Percentiles rank a stretch among this genome's conserved stretches.
Conservation (phyloP, 2,113 vertebrate species). For the Corydoras maculifer region DNA sequence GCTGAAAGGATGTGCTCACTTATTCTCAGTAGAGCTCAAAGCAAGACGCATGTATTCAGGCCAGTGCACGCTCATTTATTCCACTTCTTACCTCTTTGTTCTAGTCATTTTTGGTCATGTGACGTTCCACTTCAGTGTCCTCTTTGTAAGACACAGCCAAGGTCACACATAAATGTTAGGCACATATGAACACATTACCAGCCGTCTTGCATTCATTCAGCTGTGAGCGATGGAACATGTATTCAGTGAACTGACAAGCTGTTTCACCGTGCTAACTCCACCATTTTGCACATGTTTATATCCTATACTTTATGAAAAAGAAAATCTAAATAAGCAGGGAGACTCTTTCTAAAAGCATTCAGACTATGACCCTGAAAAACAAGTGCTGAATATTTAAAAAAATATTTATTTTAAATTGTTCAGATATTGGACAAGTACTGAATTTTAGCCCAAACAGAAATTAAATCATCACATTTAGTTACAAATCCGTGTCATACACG, state of each 20-base stretch:
- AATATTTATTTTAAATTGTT: neutral
- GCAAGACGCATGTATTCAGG: neutral
- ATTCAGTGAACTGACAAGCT: neutral
- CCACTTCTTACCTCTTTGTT: neutral
- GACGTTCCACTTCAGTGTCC: conserved; percentile 21
- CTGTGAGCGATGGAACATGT: neutral
- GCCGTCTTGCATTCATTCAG: neutral
- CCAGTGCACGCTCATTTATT: neutral
- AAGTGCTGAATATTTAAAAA: neutral
- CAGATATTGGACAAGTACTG: neutral
- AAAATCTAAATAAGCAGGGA: neutral
- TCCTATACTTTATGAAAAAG: neutral
- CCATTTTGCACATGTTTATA: neutral
- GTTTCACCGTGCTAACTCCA: neutral
- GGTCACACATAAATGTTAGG: conserved; percentile 9
- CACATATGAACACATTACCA: conserved; percentile 9
- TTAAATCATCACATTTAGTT: neutral
- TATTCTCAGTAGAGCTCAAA: neutral
- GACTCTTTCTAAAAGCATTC: neutral
- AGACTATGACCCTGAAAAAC: neutral
- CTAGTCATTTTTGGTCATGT: conserved; percentile 6
- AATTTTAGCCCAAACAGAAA: neutral
- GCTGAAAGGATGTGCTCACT: neutral
- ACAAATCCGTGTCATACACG: neutral
- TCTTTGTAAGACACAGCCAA: conserved; percentile 9